Evolutionary conservation across 1,140 invertebrate species (phyloP).

Genomic region (Plectrocnemia conspersa): DNA sequence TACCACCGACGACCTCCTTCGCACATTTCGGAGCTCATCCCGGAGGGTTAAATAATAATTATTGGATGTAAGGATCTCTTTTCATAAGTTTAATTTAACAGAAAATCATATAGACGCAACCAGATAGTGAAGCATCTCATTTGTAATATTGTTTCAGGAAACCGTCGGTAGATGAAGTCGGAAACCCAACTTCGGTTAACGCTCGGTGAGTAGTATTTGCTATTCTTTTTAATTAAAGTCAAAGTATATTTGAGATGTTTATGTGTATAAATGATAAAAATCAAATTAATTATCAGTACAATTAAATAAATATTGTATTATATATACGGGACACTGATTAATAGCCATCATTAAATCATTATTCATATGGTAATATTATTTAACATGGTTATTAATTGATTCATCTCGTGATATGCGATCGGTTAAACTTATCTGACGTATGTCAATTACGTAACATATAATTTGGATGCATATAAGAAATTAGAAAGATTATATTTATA

Average conservation of each 20-base stretch:
- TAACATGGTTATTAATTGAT: conserved; percentile 22
- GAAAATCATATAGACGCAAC: neutral
- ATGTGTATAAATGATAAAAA: too few species aligned
- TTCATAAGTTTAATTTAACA: neutral
- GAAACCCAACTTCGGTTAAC: conserved; percentile 61
- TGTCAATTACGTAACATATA: conserved; percentile 22
- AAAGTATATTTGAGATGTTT: too few species aligned
- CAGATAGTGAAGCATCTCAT: conserved; percentile 12
- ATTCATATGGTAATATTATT: too few species aligned
- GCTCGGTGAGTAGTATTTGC: conserved; percentile 57
- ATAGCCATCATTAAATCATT: too few species aligned
- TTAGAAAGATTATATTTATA: conserved; percentile 4
- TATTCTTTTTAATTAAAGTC: conserved; percentile 18
- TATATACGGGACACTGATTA: too few species aligned
- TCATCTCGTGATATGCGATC: conserved; percentile 9
- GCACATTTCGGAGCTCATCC: conserved; percentile 25
- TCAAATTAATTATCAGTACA: too few species aligned
- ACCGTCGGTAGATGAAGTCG: conserved; percentile 61
- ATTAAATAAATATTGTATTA: neutral
- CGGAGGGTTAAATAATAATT: conserved; percentile 26
- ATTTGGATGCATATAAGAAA: conserved; percentile 15
- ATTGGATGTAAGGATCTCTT: conserved; percentile 32
- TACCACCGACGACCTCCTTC: conserved; percentile 22
- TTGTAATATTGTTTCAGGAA: conserved; percentile 55
- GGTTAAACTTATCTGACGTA: conserved; percentile 12